phyloP scores from a whole-genome alignment of 2,113 vertebrate genomes.

The Lophochroa leadbeateri region DNA sequence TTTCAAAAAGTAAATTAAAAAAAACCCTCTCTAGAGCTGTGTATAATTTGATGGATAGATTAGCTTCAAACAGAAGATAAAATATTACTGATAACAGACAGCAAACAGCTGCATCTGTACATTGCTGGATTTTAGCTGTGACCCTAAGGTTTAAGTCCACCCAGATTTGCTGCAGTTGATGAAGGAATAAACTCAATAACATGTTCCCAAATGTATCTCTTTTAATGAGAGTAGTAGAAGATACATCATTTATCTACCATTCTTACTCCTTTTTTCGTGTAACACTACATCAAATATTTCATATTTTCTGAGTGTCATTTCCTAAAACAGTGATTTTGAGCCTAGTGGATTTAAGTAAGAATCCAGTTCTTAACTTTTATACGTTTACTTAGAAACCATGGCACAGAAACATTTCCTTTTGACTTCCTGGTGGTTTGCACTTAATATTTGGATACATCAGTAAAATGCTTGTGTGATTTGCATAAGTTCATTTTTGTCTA shows the following conservation, averaged over 20 bases:
- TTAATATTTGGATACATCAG: background rate
- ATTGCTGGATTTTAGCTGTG: background rate
- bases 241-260: background rate
- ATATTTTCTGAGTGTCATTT: background rate
- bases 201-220: background rate
- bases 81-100: background rate
- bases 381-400: background rate
- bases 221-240: background rate
- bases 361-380: background rate
- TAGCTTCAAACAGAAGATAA: slow-evolving; percentile 13
- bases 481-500: background rate
- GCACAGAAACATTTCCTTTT: background rate
- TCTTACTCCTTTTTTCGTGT: background rate
- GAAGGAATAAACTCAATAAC: background rate
- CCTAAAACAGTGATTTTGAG: background rate
- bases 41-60: background rate
- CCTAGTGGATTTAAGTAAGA: background rate
- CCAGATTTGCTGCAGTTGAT: background rate
- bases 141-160: background rate
- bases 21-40: background rate
- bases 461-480: background rate
- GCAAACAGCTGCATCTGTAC: background rate
- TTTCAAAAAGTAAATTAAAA: background rate
- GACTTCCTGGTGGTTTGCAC: background rate
- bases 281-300: background rate